Percentiles rank a stretch among this genome's conserved stretches.
Conservation (phyloP, 2,797 vertebrate genomes). For the Mormyrus proboscirostris region DNA sequence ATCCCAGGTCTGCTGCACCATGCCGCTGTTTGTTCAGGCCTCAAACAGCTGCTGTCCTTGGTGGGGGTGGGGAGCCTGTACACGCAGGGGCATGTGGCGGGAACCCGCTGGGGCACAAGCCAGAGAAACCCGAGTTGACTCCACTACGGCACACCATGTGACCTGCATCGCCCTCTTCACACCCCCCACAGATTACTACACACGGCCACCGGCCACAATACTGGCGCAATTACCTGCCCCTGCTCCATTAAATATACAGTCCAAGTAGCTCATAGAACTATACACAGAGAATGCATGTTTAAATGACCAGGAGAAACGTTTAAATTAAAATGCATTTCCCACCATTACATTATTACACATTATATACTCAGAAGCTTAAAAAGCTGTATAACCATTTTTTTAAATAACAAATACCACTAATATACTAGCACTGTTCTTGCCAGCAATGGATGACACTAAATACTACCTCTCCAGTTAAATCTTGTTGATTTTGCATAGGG, state of each 20-base stretch:
- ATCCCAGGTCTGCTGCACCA: neutral
- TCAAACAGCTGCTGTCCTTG: conserved; percentile 6
- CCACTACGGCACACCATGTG: neutral
- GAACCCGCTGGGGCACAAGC: conserved; percentile 4
- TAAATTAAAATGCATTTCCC: neutral
- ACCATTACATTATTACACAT: neutral
- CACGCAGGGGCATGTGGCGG: conserved; percentile 7
- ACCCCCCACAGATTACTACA: neutral
- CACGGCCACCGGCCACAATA: neutral
- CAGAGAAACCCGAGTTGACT: conserved; percentile 14
- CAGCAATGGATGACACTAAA: neutral
- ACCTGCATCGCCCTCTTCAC: conserved; percentile 7
- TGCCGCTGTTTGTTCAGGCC: conserved; percentile 24
- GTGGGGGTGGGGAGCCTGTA: neutral
- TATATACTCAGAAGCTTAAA: neutral
- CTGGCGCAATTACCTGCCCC: neutral
- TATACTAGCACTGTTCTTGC: neutral
- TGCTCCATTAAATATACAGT: neutral
- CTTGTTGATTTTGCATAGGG: neutral
- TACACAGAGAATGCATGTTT: neutral
- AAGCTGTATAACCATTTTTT: neutral
- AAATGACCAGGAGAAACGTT: neutral
- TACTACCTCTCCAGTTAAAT: neutral
- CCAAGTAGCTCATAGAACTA: neutral
- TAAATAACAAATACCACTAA: neutral